These are phyloP conservation scores for Agraylea sexmaculata DNA, from an alignment of 1,140 invertebrate species.

Conservation along the genomic window DNA sequence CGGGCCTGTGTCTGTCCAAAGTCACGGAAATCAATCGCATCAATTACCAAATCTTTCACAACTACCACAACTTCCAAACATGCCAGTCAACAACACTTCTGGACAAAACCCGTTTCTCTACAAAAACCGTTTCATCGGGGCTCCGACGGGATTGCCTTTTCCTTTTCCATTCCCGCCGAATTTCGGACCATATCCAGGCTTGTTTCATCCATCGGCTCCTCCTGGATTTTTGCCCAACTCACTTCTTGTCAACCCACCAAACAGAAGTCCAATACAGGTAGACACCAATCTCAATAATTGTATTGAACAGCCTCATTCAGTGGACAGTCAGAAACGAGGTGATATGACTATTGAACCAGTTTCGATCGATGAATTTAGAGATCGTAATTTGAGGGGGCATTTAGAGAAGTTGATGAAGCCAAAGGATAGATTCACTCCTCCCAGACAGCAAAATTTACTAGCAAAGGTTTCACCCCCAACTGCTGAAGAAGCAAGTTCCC, in stretches of 20 bases:
- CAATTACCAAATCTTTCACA: constrained; percentile 35
- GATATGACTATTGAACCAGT: too few species aligned
- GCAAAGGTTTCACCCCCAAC: constrained; percentile 50
- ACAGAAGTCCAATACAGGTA: constrained; percentile 23
- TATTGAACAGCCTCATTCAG: constrained; percentile 11
- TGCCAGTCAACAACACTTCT: constrained; percentile 39
- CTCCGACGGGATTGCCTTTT: constrained; percentile 32
- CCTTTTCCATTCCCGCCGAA: constrained; percentile 49
- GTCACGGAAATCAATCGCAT: constrained; percentile 32
- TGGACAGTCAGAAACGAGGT: constrained; percentile 13
- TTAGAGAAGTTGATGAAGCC: constrained; percentile 13
- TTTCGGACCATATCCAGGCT: constrained; percentile 46
- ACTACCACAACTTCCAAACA: constrained; percentile 36
- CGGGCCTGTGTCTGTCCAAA: constrained; percentile 29
- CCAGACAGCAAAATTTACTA: constrained; percentile 31
- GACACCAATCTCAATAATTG: constrained; percentile 16
- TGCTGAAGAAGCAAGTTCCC: constrained; percentile 49
- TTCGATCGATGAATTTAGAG: constrained; percentile 13
- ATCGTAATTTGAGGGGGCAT: constrained; percentile 16
- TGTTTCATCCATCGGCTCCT: constrained; percentile 42
- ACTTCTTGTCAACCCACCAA: constrained; percentile 39
- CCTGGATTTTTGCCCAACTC: constrained; percentile 42
- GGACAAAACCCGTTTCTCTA: constrained; percentile 58
- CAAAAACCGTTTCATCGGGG: too few species aligned
- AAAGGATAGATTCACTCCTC: constrained; percentile 28